Percentiles rank a stretch among this genome's conserved stretches.
Evolutionary conservation across 2,113 vertebrate genomes (phyloP).

Genomic region (Phasianus colchicus): DNA sequence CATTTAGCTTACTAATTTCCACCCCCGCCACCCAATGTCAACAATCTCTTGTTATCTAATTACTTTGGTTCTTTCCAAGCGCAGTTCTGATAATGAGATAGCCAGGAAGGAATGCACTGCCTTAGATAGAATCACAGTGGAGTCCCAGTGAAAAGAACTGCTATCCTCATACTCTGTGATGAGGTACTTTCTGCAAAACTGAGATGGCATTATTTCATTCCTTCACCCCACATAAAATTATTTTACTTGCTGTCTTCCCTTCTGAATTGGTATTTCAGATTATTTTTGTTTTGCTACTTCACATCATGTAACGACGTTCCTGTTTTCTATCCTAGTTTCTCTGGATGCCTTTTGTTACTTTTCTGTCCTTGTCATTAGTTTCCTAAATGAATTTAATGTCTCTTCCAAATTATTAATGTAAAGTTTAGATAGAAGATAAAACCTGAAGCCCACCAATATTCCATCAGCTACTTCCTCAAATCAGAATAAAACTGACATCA

Average conservation of each 20-base stretch:
- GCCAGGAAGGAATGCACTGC: background rate
- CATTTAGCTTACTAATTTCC: conserved; percentile 30
- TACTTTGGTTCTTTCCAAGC: background rate
- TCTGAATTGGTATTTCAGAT: background rate
- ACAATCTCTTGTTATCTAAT: conserved; percentile 27
- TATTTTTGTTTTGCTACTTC: conserved; percentile 16
- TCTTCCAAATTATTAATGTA: conserved; percentile 43
- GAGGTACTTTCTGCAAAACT: background rate
- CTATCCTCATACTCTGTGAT: background rate
- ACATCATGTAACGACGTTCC: background rate
- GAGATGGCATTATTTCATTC: background rate
- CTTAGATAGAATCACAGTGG: background rate
- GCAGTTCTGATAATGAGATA: background rate
- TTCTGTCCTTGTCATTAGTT: conserved; percentile 29
- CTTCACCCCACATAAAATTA: background rate
- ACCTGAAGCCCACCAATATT: background rate
- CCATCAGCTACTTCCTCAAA: background rate
- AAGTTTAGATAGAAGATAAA: conserved; percentile 27
- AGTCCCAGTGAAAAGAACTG: background rate
- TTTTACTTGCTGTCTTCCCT: background rate
- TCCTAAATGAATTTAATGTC: background rate
- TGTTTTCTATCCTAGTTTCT: conserved; percentile 17
- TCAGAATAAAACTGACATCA: background rate
- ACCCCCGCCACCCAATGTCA: background rate
- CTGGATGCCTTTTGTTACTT: conserved; percentile 5